Evolutionary conservation across 92 coral and sea anemone genomes (phyloP).

Genomic region (Heteractis magnifica): DNA sequence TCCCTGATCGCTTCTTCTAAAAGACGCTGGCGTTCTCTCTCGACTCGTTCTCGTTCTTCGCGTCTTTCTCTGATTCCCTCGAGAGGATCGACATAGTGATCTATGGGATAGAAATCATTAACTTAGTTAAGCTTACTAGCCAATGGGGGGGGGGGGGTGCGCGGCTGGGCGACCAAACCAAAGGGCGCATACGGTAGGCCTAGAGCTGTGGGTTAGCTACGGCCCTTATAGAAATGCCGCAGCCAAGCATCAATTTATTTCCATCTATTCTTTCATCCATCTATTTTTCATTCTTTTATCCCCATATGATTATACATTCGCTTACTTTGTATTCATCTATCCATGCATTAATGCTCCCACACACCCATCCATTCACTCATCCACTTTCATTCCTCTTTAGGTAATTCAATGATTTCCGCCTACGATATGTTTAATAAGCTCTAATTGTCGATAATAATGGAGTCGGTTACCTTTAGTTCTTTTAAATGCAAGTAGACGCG

Average conservation of each 20-base stretch:
- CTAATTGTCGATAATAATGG: background rate
- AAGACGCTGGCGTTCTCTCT: conserved; percentile 40
- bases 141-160: too few species aligned
- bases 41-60: conserved; percentile 54
- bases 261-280: background rate
- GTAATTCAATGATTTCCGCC: background rate
- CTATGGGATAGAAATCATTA: conserved; percentile 26
- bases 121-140: too few species aligned
- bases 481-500: conserved; percentile 66
- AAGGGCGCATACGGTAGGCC: too few species aligned
- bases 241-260: too few species aligned
- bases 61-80: conserved; percentile 63
- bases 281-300: background rate
- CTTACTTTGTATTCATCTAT: too few species aligned
- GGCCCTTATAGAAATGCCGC: too few species aligned
- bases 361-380: conserved; percentile 2
- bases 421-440: too few species aligned
- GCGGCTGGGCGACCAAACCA: too few species aligned
- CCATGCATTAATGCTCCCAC: background rate
- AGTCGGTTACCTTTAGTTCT: conserved; percentile 54
- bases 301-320: too few species aligned
- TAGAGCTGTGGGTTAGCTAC: too few species aligned
- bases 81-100: conserved; percentile 62
- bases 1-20: conserved; percentile 46
- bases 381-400: background rate